phyloP scores from a whole-genome alignment of 2,113 vertebrate species.

The Globicephala melas region DNA sequence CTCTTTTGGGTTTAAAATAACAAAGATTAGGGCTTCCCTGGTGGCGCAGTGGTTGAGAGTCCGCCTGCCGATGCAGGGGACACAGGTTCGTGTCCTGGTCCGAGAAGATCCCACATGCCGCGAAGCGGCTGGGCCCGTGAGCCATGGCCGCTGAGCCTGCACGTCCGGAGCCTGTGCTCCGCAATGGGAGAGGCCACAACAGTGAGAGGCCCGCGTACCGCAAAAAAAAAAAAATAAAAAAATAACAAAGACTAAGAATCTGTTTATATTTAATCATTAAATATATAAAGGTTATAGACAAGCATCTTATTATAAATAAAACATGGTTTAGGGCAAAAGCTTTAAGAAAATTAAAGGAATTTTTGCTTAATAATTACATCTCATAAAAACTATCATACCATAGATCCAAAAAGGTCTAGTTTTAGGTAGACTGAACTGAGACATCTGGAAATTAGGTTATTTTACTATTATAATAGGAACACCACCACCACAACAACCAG shows the following conservation, averaged over 20 bases:
- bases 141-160: no score
- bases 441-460: neutral
- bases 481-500: neutral
- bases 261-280: slow-evolving; percentile 26
- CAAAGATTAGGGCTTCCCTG: neutral
- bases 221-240: neutral
- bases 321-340: neutral
- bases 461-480: neutral
- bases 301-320: slow-evolving; percentile 47
- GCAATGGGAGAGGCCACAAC: no score
- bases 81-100: no score
- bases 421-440: neutral
- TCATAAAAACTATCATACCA: neutral
- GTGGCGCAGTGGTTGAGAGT: no score
- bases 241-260: slow-evolving; percentile 45
- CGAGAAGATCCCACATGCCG: no score
- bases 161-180: no score
- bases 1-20: slow-evolving; percentile 42
- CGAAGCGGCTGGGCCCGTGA: no score
- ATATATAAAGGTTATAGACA: slow-evolving; percentile 45
- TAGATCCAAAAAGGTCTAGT: neutral
- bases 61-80: no score
- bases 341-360: slow-evolving; percentile 37
- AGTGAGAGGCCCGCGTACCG: no score
- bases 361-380: neutral